A percentile compares a stretch with the other conserved stretches of the same genome.
These are phyloP conservation scores for Ditula angustiorana DNA, from an alignment of 2,888 invertebrate genomes.

Conservation along the genomic window DNA sequence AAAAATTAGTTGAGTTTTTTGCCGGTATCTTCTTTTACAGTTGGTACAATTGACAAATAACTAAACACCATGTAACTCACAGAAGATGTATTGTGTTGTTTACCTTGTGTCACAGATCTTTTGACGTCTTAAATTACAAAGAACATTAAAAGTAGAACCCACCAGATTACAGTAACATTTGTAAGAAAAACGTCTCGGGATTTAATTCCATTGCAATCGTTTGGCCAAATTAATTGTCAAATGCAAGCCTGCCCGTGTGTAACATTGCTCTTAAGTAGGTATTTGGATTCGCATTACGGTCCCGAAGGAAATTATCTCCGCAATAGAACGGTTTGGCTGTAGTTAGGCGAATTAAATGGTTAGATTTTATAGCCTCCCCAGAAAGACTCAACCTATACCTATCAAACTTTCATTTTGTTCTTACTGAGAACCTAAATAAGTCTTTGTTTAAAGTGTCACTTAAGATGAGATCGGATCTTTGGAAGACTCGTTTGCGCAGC, in stretches of 20 bases:
- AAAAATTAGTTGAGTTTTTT: too few species aligned
- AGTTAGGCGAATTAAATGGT: slow-evolving; percentile 28
- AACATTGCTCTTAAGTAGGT: slow-evolving; percentile 29
- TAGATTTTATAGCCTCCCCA: background rate
- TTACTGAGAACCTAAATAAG: background rate
- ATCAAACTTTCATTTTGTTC: background rate
- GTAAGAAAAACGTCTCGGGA: background rate
- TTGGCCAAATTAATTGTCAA: slow-evolving; percentile 27
- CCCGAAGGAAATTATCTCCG: slow-evolving; percentile 35
- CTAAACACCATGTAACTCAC: too few species aligned
- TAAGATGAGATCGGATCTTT: background rate
- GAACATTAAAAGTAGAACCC: background rate
- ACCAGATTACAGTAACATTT: background rate
- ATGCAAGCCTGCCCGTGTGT: slow-evolving; percentile 22
- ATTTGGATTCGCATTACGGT: slow-evolving; percentile 25
- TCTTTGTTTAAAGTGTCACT: background rate
- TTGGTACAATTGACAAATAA: too few species aligned
- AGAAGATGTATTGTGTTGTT: too few species aligned
- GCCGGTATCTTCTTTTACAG: too few species aligned
- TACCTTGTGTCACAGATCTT: too few species aligned
- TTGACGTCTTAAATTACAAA: too few species aligned
- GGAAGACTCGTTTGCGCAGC: too few species aligned
- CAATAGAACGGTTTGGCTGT: slow-evolving; percentile 21
- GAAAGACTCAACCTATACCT: background rate
- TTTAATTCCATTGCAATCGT: slow-evolving; percentile 15